A percentile compares a stretch with the other conserved stretches of the same genome.
phyloP scores from a whole-genome alignment of 37 sponge, comb jelly and placozoan species.

The Theonella swinhoei region DNA sequence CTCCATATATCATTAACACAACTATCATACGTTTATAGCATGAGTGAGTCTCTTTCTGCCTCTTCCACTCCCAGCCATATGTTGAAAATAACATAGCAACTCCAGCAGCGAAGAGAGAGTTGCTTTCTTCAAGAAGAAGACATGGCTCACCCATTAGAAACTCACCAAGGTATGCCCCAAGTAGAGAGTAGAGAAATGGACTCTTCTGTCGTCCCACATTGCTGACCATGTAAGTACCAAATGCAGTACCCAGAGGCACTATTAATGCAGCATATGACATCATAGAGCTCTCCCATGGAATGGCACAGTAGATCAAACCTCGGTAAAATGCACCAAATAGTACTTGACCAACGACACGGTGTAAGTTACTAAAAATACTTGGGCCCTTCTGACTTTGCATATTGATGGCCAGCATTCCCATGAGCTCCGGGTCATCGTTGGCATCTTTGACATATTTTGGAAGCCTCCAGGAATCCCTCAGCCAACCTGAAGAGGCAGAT shows the following conservation, averaged over 20 bases:
- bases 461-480: conserved; percentile 73
- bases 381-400: conserved; percentile 7
- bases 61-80: conserved; percentile 39
- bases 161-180: conserved; percentile 70
- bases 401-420: background rate
- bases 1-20: background rate
- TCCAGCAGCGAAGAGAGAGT: conserved; percentile 4
- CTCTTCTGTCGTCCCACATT: conserved; percentile 64
- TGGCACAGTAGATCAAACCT: conserved; percentile 27
- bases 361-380: conserved; percentile 16
- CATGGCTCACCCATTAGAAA: conserved; percentile 37
- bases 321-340: conserved; percentile 59
- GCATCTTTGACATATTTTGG: conserved; percentile 79
- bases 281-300: conserved; percentile 41
- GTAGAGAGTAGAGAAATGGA: conserved; percentile 29
- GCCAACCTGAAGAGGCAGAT: no score
- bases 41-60: background rate
- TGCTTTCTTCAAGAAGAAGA: background rate
- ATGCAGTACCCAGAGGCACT: conserved; percentile 73
- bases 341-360: conserved; percentile 61
- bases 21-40: conserved; percentile 31
- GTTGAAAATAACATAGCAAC: conserved; percentile 33
- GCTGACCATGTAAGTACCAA: conserved; percentile 80
- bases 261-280: conserved; percentile 12
- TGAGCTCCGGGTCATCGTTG: conserved; percentile 44